Conservation (phyloP, 2,113 vertebrate species). For the Perognathus longimembris region DNA sequence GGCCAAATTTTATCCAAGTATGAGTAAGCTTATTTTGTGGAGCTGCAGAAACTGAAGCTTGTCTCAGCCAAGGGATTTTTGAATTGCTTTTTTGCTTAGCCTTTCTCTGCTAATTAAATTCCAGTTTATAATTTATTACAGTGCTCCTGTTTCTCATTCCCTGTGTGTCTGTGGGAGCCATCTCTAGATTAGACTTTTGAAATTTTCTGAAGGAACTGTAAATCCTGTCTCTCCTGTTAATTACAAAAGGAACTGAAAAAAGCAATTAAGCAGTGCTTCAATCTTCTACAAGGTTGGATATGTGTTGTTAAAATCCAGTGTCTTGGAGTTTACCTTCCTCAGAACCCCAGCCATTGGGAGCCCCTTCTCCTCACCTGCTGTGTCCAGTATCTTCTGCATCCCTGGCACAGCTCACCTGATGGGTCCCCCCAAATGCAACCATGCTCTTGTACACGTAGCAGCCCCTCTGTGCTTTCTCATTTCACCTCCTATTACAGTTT, state of each 20-base stretch:
- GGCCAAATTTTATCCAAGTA: not conserved
- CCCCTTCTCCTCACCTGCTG: not conserved
- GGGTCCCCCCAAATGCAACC: not conserved
- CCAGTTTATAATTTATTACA: slow-evolving; percentile 64
- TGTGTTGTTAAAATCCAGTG: not conserved
- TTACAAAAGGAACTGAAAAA: slow-evolving; percentile 51
- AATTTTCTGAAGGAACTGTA: slow-evolving; percentile 56
- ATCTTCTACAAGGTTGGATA: not conserved
- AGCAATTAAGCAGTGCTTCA: not conserved
- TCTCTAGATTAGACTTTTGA: slow-evolving; percentile 56
- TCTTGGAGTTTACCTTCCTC: not conserved
- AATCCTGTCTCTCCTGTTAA: slow-evolving; percentile 47
- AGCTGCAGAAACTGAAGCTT: slow-evolving; percentile 35
- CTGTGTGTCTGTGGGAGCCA: slow-evolving; percentile 45
- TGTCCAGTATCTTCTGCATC: not conserved
- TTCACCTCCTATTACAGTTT: not conserved
- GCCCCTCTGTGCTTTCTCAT: not conserved
- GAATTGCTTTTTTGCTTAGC: slow-evolving; percentile 45
- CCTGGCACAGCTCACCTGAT: not conserved
- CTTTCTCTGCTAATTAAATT: slow-evolving; percentile 67
- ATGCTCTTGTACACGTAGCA: not conserved
- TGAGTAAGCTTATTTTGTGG: slow-evolving; percentile 50
- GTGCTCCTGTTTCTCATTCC: slow-evolving; percentile 45
- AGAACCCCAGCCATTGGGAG: not conserved
- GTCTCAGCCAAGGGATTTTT: slow-evolving; percentile 28